Evolutionary conservation across 2,888 invertebrate genomes (phyloP), one percentile per base, ranked within the genome.

Genomic region (Hesperia comma): DNA sequence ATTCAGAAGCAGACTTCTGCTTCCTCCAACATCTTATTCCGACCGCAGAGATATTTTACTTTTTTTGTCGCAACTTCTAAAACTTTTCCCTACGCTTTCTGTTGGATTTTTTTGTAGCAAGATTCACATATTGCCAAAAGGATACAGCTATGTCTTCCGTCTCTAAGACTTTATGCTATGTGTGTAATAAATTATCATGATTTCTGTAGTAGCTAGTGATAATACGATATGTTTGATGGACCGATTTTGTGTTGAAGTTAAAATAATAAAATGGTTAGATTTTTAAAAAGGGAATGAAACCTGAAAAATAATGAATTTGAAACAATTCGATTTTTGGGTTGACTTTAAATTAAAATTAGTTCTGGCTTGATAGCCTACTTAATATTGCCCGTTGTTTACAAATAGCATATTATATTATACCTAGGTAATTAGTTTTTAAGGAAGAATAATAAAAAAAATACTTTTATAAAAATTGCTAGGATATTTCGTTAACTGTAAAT

Each of bases 1-100:
- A 51, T 51, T 26, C 21, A 26, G 1, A 21, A 5, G 15, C 12
- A 21, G 6, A 51, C 14, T 26, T 51, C 14, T 51, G 21, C 51
- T 26, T 14, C 26, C 21, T 21, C 51, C 21, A 26, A 51, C 51
- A 51, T 26, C 14, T 21, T 26, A 6, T 21, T 21, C 26, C 51
- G 14, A 51, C 51, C 17, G 51, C 14, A 51, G 21, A 6, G 3
- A 51, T 51, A 8, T 51, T 51, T 26, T 51, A 26, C 51, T 51
- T 51, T 26, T 21, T 51, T 14, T 14, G 6, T 26, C n/a, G 21
- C 51, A 14, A 51, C 51, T 51, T 26, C 51, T 14, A 5, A 51
- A 51, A 51, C 51, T 51, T 51, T 51, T 21, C 26, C 21, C n/a
- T 49, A 19, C 19, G 49, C 12, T 49, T 49, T 12, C 19, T 49